These are phyloP conservation scores for Rhopalosiphum maidis DNA, from an alignment of 1,140 invertebrate species.

Conservation along the genomic window DNA sequence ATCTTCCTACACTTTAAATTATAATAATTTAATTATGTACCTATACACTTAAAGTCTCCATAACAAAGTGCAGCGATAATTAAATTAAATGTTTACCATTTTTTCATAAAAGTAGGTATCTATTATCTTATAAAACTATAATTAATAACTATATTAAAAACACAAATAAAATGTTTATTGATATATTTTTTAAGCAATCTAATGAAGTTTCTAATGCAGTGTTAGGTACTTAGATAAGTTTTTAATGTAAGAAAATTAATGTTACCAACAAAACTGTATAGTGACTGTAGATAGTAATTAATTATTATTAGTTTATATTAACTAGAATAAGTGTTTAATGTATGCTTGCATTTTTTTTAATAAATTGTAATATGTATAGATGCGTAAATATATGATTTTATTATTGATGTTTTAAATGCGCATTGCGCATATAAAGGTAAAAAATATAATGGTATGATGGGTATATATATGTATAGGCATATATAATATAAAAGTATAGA, in stretches of 20 bases:
- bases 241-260: not conserved
- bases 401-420: not conserved
- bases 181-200: not conserved
- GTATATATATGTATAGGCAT: not conserved
- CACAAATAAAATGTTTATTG: not conserved
- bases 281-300: conserved; percentile 12
- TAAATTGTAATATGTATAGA: not conserved
- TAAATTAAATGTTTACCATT: not conserved
- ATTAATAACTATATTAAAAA: not conserved
- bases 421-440: not conserved
- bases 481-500: not conserved
- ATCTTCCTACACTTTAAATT: not conserved
- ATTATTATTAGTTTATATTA: not conserved
- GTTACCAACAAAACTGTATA: conserved; percentile 35
- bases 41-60: not conserved
- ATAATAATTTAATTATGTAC: not conserved
- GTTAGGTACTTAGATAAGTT: not conserved
- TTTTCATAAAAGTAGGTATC: not conserved
- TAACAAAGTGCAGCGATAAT: not conserved
- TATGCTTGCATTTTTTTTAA: not conserved
- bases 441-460: not conserved
- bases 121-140: not conserved
- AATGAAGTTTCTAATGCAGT: not conserved
- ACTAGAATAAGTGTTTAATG: not conserved
- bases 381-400: not conserved